Conservation (phyloP, 2,113 vertebrate genomes). For the Rhizomys pruinosus region DNA sequence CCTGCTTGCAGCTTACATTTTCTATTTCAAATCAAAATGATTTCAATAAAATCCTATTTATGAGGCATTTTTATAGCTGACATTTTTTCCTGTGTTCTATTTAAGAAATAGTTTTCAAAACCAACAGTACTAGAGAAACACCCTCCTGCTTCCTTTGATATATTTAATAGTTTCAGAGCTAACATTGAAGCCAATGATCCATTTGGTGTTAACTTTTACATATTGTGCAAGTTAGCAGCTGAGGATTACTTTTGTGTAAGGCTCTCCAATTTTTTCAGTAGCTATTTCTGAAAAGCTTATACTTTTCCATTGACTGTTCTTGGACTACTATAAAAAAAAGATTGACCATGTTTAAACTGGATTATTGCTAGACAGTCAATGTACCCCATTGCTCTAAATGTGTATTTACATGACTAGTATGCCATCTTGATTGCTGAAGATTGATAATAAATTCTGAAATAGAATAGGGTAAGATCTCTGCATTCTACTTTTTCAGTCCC, state of each 20-base stretch:
- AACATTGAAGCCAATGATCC: background rate
- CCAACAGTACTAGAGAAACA: background rate
- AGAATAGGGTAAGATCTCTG: background rate
- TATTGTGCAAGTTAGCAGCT: background rate
- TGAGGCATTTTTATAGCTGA: background rate
- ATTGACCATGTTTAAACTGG: background rate
- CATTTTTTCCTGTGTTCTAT: background rate
- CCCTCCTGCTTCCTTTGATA: background rate
- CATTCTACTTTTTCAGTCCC: background rate
- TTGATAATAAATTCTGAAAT: background rate
- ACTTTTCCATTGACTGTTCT: background rate
- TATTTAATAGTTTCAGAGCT: background rate
- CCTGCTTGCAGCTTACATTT: background rate
- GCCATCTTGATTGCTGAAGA: background rate
- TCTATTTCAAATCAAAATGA: background rate
- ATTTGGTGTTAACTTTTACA: background rate
- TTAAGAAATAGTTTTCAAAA: conserved; percentile 15
- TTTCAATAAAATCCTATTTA: conserved; percentile 6
- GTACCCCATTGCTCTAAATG: background rate
- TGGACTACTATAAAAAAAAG: conserved; percentile 42
- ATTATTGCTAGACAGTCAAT: background rate
- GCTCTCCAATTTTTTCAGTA: background rate
- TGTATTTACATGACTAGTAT: background rate
- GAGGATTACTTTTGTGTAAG: background rate
- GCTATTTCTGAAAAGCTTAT: background rate